Percentiles rank a stretch among this genome's conserved stretches.
Evolutionary conservation across 2,888 invertebrate species (phyloP).

Genomic region (Xiphydria camelus): DNA sequence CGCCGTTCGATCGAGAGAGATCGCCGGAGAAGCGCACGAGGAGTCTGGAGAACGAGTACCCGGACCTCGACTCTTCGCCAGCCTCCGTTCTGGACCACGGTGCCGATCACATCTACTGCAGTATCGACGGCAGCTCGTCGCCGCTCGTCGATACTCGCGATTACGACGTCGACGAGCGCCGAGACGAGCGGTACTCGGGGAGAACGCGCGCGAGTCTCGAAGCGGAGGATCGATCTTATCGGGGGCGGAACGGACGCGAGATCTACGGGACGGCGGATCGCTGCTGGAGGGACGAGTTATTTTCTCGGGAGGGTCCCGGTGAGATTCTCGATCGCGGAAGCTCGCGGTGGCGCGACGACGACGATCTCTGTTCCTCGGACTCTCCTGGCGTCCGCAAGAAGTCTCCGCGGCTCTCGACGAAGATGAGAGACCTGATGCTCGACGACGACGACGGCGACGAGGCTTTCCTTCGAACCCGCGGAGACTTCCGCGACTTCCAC

Average conservation of each 20-base stretch:
- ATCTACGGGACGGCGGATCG: background rate
- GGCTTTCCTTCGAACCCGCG: background rate
- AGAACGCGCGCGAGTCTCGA: conserved; percentile 52
- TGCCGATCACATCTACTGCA: conserved; percentile 55
- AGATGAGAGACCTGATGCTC: too few species aligned
- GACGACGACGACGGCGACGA: background rate
- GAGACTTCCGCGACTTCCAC: background rate
- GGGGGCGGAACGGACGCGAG: conserved; percentile 8
- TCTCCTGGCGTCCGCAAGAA: background rate
- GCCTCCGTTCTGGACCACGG: conserved; percentile 28
- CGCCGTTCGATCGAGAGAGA: conserved; percentile 24
- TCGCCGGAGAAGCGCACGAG: conserved; percentile 31
- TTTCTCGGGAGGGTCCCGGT: conserved; percentile 29
- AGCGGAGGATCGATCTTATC: conserved; percentile 12
- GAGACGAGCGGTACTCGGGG: conserved; percentile 21
- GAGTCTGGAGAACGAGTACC: background rate
- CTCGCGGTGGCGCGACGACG: conserved; percentile 17
- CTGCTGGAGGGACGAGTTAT: background rate
- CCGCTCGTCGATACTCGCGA: too few species aligned
- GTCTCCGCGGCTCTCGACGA: too few species aligned
- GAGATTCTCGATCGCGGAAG: conserved; percentile 15
- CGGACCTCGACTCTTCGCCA: conserved; percentile 15
- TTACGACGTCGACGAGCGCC: conserved; percentile 32
- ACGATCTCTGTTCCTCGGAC: conserved; percentile 7
- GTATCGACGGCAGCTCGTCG: conserved; percentile 64